A percentile compares a stretch with the other conserved stretches of the same genome.
Conservation (phyloP, 92 coral and sea anemone genomes). For the Ricordea florida region DNA sequence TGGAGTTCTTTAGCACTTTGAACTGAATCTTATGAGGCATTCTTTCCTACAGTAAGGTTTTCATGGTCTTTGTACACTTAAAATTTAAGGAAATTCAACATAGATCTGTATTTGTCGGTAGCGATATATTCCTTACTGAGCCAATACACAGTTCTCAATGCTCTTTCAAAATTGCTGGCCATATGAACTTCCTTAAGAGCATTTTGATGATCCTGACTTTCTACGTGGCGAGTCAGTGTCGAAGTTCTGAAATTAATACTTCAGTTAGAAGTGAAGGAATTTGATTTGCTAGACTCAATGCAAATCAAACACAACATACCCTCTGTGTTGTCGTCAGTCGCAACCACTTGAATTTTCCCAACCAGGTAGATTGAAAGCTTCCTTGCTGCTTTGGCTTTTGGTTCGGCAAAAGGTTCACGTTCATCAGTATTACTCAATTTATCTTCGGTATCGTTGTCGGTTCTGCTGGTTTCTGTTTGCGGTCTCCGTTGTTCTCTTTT, state of each 20-base stretch:
- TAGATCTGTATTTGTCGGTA: slow-evolving; percentile 2
- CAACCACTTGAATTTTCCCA: background rate
- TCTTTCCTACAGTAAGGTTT: background rate
- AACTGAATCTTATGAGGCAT: background rate
- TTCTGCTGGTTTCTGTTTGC: background rate
- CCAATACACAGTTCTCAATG: slow-evolving; percentile 1
- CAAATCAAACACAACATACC: background rate
- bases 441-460: background rate
- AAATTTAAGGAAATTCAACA: background rate
- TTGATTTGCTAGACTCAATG: background rate
- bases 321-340: background rate
- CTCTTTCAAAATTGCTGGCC: background rate
- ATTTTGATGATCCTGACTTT: too few relatives aligned
- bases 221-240: background rate
- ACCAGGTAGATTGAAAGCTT: background rate
- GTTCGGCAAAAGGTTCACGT: background rate
- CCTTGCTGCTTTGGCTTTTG: background rate
- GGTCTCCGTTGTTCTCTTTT: background rate
- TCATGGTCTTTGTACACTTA: background rate
- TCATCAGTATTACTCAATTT: background rate
- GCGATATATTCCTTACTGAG: slow-evolving; percentile 11
- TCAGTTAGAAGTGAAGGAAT: background rate
- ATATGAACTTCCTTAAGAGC: background rate
- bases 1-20: background rate
- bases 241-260: background rate